Base-by-base conservation (phyloP, 2,888 invertebrate species). In the Nymphalis c-album region DNA sequence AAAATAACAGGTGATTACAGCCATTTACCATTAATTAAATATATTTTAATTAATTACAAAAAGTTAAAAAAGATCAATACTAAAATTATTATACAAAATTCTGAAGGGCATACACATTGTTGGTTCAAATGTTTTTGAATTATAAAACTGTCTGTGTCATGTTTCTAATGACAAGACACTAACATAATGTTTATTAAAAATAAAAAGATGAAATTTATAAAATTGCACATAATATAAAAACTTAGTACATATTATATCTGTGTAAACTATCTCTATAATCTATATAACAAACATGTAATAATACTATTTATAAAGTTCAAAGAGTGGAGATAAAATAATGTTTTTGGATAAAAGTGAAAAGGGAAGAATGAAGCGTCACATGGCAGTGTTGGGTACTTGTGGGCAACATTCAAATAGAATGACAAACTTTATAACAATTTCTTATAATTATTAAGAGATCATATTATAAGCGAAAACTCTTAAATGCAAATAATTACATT, bases 191-290 rank as follows among this genome's bases (percentile, higher is more conserved):
- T 20, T 57, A 55, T 55, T 55, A 45, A 48, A 31, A 50, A 58
- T 55, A 61, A 20, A 20, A 18, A 64, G 59, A 51, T 1, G 40
- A 50, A 6, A 45, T 13, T 57, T 51, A 51, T 50, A 7, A 58
- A 69, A 71, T 71, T 71, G 71, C 71, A 71, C 71, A 67, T 69
- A 47, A 55, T 31, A 62, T 26, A 68, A 60, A 58, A 67, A 59
- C 31, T 20, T 51, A 35, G 46, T 60, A 64, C 51, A 53, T 53
- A 40, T 53, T 57, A 47, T 59, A 64, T 60, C 40, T 65, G 60
- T 59, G 69, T 71, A 70, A 72, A 71, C 67, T 69, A 68, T 69
- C 40, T 71, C 69, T 73, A 73, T 68, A 73, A 66, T 66, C 67
- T 68, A 71, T 73, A 68, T 66, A 64, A 68, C 67, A 71, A 69